These are phyloP conservation scores for Agrochola lota DNA, from an alignment of 2,888 invertebrate species.

Conservation along the genomic window DNA sequence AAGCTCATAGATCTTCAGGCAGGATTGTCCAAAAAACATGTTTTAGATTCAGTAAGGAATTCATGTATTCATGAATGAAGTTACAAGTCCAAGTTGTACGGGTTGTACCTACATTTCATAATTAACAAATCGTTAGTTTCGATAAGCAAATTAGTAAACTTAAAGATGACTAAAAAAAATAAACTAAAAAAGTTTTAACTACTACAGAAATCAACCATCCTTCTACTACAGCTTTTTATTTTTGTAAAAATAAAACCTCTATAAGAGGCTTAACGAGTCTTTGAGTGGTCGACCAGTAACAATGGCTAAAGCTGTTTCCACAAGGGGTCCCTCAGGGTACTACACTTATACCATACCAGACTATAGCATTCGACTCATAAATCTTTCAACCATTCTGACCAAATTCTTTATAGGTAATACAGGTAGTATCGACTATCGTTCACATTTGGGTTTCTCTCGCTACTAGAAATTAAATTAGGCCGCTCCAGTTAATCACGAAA, in stretches of 20 bases:
- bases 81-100: background rate
- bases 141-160: background rate
- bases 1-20: background rate
- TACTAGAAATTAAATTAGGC: background rate
- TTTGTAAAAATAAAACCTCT: slow-evolving; percentile 6
- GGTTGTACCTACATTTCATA: background rate
- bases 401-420: slow-evolving; percentile 7
- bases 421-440: background rate
- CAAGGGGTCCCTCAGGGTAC: slow-evolving; percentile 15
- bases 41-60: background rate
- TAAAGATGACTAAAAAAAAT: background rate
- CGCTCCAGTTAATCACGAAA: background rate
- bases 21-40: background rate
- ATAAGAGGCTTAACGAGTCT: slow-evolving; percentile 35
- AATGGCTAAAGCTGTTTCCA: slow-evolving; percentile 30
- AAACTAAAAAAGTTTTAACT: background rate
- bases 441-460: too few species aligned
- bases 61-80: background rate
- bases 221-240: background rate
- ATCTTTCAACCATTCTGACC: slow-evolving; percentile 14
- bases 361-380: slow-evolving; percentile 8
- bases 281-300: slow-evolving; percentile 18
- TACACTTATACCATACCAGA: background rate
- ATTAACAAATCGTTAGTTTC: background rate
- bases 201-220: background rate